Evolutionary conservation across 1,140 invertebrate species (phyloP), one percentile per base, ranked within the genome.

Genomic region (Aphelinus atriplicis): DNA sequence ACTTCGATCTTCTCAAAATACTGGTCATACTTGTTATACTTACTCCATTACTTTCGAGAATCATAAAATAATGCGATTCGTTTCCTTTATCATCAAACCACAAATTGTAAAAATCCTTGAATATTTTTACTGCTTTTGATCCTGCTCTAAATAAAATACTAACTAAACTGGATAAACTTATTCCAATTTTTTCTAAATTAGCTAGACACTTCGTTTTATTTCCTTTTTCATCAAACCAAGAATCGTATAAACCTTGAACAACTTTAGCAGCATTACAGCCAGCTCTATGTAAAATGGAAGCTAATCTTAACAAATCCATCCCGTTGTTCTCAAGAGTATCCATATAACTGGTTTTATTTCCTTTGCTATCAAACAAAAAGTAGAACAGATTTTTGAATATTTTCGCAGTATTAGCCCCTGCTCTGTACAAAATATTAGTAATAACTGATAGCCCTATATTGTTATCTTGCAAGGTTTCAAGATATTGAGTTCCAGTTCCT

Each of bases 31-130:
- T 70, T 55, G 4, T 7, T 7, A 76, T 26, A 47, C 61, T 73
- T 6, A 78, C 62, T 46, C 42, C 48, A 9, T 73, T 45, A 1
- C 56, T 58, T 56, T 68, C 65, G 3, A 75, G 46, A 67, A 43
- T 73, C 62, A 53, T 69, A 47, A 82, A 74, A 70, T 79, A 73
- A 50, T 79, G 55, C 7, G 78, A 81, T 79, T 75, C 71, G 63
- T 80, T 76, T 60, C 76, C 78, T 10, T 80, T 43, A 63, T 73
- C 57, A 71, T 80, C 76, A 71, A 83, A 82, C 75, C 68, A 83
- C 62, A 83, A 56, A 72, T 80, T 73, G 67, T 80, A 75, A 56
- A 80, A 75, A 10, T 80, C 71, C 76, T 81, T 66, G 55, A 80
- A 80, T 26, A 72, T 74, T 60, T 70, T 60, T 42, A 64, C 26